Evolutionary conservation across 2,113 vertebrate species (phyloP), one percentile per base, ranked within the genome.

Genomic region (Phylloscopus trochiloides): DNA sequence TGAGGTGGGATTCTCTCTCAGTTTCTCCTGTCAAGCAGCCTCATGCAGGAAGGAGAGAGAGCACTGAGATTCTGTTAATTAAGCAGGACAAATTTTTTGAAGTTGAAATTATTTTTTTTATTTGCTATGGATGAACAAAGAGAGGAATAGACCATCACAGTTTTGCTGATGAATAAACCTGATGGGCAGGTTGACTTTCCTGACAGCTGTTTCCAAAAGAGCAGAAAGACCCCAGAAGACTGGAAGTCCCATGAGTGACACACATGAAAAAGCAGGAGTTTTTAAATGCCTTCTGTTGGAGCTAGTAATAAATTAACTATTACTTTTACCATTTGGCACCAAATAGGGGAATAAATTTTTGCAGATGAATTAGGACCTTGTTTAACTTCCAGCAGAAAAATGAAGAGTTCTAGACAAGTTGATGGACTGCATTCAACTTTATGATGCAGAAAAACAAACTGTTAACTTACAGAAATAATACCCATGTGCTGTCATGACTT

Each of bases 381-480:
- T 96, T 94, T 88, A 88, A 90, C 42, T 96, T 90, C n/a, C 81
- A 96, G 34, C 32, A 94, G 65, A 89, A 95, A 92, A 91, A 95
- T 61, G 19, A 78, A 51, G 86, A 61, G 51, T 72, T 93, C 90
- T 94, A 76, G 87, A 90, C 73, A 91, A 82, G 73, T 14, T 87
- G 91, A 95, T 94, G 84, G 89, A 94, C 68, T 85, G 6, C 43
- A 73, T 82, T 96, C 89, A 96, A 88, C 38, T 92, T 91, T 90
- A 54, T 73, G 81, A 89, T 91, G 81, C 93, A 95, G 91, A 95
- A 97, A 92, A 97, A 66, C 89, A 92, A 94, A 55, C 86, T 94
- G 87, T 73, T 96, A 91, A 29, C 52, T 67, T 85, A 59, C 58
- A 95, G 77, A 87, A 96, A 92, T 90, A 92, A 95, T 90, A 89